A percentile compares a stretch with the other conserved stretches of the same genome.
Conservation (phyloP, 2,888 invertebrate genomes). For the Periphyllus acericola region DNA sequence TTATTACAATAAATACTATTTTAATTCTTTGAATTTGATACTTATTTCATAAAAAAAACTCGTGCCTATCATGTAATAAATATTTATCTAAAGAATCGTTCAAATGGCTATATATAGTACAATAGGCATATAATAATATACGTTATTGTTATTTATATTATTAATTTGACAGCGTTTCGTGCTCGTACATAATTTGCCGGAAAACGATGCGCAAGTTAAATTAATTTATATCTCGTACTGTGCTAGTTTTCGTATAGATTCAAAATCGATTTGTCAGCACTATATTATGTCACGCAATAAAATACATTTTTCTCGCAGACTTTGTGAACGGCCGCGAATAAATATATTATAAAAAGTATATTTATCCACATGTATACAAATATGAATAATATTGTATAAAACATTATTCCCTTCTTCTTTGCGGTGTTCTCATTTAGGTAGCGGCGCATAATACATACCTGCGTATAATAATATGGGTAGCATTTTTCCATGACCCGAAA, state of each 20-base stretch:
- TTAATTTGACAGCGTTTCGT: conserved; percentile 21
- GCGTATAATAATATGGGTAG: not conserved
- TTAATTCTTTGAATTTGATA: too few species aligned
- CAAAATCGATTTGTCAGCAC: conserved; percentile 29
- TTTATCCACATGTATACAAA: not conserved
- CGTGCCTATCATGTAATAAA: too few species aligned
- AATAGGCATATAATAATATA: not conserved
- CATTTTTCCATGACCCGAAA: conserved; percentile 30
- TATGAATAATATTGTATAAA: not conserved
- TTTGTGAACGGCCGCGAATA: not conserved
- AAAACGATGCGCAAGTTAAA: conserved; percentile 26
- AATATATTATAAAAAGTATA: not conserved
- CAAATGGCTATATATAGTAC: not conserved
- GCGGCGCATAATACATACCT: not conserved
- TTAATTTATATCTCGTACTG: conserved; percentile 25
- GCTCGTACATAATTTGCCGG: conserved; percentile 16
- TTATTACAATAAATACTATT: too few species aligned
- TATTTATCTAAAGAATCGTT: not conserved
- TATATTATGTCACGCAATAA: conserved; percentile 31
- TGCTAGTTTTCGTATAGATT: conserved; percentile 23
- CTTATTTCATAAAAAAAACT: too few species aligned
- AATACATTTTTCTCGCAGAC: conserved; percentile 10
- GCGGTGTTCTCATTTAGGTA: not conserved
- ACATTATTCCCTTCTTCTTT: not conserved
- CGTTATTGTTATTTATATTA: not conserved